Conservation (phyloP, 2,113 vertebrate genomes). For the Cardinalis cardinalis region DNA sequence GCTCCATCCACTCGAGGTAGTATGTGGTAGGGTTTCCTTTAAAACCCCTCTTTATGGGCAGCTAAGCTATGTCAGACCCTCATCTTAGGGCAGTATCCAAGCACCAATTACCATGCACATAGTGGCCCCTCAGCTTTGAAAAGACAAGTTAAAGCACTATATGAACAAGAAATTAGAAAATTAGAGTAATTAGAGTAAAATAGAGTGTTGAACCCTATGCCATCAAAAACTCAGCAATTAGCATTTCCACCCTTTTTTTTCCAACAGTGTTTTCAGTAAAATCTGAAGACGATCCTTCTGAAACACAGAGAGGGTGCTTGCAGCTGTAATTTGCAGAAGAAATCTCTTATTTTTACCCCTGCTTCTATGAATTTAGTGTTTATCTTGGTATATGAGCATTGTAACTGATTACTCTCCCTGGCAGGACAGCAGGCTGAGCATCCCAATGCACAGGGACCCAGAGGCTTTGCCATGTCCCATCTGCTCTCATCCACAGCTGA, state of each 20-base stretch:
- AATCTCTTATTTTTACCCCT: not conserved
- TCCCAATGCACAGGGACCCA: not conserved
- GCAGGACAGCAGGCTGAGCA: not conserved
- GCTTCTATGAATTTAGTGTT: not conserved
- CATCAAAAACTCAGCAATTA: not conserved
- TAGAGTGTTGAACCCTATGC: not conserved
- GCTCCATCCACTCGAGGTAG: not conserved
- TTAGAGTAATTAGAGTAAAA: not conserved
- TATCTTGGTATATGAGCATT: not conserved
- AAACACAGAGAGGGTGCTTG: not conserved
- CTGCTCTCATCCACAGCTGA: not conserved
- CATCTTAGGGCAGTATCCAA: not conserved
- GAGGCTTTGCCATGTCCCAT: not conserved
- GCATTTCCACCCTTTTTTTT: fast-evolving
- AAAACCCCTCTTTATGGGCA: not conserved
- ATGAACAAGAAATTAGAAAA: not conserved
- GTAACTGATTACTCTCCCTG: not conserved
- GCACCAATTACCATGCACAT: fast-evolving
- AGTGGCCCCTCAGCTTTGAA: not conserved
- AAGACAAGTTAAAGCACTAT: not conserved
- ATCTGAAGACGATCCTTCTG: not conserved
- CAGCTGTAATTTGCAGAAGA: not conserved
- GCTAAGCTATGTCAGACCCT: not conserved
- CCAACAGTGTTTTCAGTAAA: not conserved
- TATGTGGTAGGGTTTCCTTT: not conserved